Base-by-base conservation (phyloP, 2,797 vertebrate genomes). In the Lycodopsis pacificus region DNA sequence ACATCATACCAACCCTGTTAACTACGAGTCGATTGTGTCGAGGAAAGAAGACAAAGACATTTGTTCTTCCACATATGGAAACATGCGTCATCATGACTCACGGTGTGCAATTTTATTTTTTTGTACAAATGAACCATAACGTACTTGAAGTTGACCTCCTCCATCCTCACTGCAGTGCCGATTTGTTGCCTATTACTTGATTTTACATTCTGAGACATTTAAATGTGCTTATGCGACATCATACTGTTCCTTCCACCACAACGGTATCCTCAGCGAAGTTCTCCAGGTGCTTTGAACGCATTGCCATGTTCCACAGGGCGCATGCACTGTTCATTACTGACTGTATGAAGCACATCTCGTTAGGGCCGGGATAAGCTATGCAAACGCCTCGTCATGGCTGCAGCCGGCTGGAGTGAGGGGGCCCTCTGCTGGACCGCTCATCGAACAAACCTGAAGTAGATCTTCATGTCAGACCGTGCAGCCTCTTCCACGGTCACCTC, bases 341-440 rank as follows among this genome's bases (percentile, higher is more conserved):
- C 75, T 83, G 78, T 71, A 57, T 86, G 49, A 70, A 73, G 70
- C 17, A 61, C 73, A 85, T 76, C 79, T 84, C 74, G 64, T 61
- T 10, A 27, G 66, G 36, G 62, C n/a, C 46, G 77, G 66, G 61
- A 84, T 71, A 44, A 91, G 82, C 87, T 92, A 89, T 90, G 92
- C 91, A 93, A 93, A 90, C 46, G 74, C 86, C 87, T 84, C 34
- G 81, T 89, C 84, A 85, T 76, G 86, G 83, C 84, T 83, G 83
- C 71, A 72, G 69, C 79, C 79, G 46, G 67, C 53, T 85, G 78
- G 79, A 66, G 70, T n/a, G 72, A 87, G 81, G 81, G 85, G 38
- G 76, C 92, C 90, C 89, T 63, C 93, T 93, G 84, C 84, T 93
- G 93, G 94, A 82, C 46, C 0, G 3, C 38, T 61, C 54, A 3